Base-by-base conservation (phyloP, 2,797 vertebrate genomes). In the Spheniscus humboldti region DNA sequence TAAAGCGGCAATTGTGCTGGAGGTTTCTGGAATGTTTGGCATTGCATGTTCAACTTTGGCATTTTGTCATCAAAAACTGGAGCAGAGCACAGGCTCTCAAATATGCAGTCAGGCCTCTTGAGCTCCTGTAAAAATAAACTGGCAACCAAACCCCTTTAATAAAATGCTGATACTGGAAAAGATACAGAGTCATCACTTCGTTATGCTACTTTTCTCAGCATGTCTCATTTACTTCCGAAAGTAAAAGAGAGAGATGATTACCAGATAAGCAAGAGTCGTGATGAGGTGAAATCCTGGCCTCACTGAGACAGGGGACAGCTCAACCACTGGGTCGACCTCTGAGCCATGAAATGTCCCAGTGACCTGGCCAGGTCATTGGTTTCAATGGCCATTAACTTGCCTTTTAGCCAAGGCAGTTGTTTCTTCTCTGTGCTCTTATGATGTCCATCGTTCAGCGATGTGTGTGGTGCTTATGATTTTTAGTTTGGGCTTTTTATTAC, bases 101-200 rank as follows among this genome's bases (percentile, higher is more conserved):
- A 59, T 90, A 92, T 30, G 79, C 82, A 79, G 79, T 69, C 24
- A 16, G 81, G 68, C 87, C 76, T 90, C 93, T 90, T 86, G 77
- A 94, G 88, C 90, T 94, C 94, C 96, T 95, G 94, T 93, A 92
- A 96, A 97, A 97, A 95, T 96, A 94, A 93, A 71, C 86, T 97
- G 94, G 94, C 93, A 94, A 94, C 92, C 45, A 95, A 95, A 37
- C 71, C 23, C 31, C 59, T 92, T 56, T 90, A 85, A 86, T 92
- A 96, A 95, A 96, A 94, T n/a, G 83, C 94, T 96, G 95, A 95
- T 96, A 52, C 90, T 94, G 92, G 94, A 84, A 94, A 93, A 95
- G 66, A 84, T 86, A 45, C 45, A 66, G 33, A 79, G 76, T 95
- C 94, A 85, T 97, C 90, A 74, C 94, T 96, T 95, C 0, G 10